A percentile compares a stretch with the other conserved stretches of the same genome.
Evolutionary conservation across 1,140 invertebrate species (phyloP).

Genomic region (Batillaria attramentaria): DNA sequence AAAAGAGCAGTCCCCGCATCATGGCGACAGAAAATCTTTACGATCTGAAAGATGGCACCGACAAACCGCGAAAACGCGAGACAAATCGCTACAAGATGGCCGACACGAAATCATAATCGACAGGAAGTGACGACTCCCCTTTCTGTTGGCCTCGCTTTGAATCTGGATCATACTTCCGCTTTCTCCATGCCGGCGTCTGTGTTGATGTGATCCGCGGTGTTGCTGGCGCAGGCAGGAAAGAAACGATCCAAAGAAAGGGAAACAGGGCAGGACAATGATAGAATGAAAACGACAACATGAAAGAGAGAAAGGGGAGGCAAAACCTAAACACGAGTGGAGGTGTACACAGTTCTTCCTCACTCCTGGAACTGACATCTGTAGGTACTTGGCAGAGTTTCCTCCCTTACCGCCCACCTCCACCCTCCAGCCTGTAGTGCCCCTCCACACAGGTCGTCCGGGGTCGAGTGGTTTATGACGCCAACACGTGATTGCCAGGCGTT

Average conservation of each 20-base stretch:
- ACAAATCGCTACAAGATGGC: not conserved
- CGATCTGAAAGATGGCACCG: slow-evolving; percentile 10
- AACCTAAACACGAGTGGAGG: too few relatives aligned
- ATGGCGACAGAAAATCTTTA: slow-evolving; percentile 3
- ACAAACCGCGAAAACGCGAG: slow-evolving; percentile 8
- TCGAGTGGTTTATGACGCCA: too few relatives aligned
- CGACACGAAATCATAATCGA: slow-evolving; percentile 2
- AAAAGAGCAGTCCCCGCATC: too few relatives aligned
- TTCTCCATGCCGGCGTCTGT: too few relatives aligned
- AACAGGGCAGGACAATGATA: slow-evolving; percentile 13
- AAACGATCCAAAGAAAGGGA: slow-evolving; percentile 18
- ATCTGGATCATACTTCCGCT: slow-evolving; percentile 23
- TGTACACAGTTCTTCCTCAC: too few relatives aligned
- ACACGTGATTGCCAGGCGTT: too few relatives aligned
- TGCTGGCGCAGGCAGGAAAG: not conserved
- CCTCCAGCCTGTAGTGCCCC: too few relatives aligned
- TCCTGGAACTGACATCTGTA: too few relatives aligned
- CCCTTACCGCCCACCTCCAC: too few relatives aligned
- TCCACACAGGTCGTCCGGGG: too few relatives aligned
- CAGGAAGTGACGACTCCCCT: slow-evolving; percentile 17
- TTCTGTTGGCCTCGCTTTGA: slow-evolving; percentile 23
- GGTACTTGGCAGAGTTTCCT: too few relatives aligned
- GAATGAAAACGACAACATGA: slow-evolving; percentile 18
- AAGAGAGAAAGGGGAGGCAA: slow-evolving; percentile 1
- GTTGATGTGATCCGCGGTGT: slow-evolving; percentile 1